Base-by-base conservation (phyloP, 2,888 invertebrate species). In the Ormyrus pomaceus region DNA sequence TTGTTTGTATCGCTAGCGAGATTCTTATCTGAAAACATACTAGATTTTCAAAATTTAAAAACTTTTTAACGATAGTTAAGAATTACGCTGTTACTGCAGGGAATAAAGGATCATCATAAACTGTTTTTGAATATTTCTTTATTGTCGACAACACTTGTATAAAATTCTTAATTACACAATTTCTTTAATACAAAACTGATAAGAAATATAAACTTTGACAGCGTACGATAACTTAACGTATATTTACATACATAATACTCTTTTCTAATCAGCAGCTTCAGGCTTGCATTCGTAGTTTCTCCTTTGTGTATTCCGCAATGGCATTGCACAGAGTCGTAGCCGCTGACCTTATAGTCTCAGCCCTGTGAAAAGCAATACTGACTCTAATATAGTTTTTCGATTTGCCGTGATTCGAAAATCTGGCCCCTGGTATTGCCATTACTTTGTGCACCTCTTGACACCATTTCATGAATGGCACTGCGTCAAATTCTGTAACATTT, bases 311-410 rank as follows among this genome's bases (percentile, higher is more conserved):
- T 65, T 82, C 82, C 7, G 64, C 53, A 9, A 82, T 78, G 8
- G 79, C 91, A 19, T 84, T 80, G 80, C 92, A 92, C 5, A 93
- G 84, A 71, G 87, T 87, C 74, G 81, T 85, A 0, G 86, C 86
- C 4, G 91, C 92, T 80, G 86, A 86, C 79, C 84, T 81, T 19
- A 93, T 84, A 70, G 86, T 86, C 0, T 89, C 88, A 55, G 87
- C 89, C 0, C 82, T 79, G 82, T 93, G 92, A 84, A 93, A 93
- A 19, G 91, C 91, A 81, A 93, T 91, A 9, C 92, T 91, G 62
- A 93, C 77, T n/a, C 93, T 90, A 59, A 93, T 86, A 77, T 85
- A 91, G 82, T 92, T 91, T 59, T 87, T 88, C 34, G 87, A 89
- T 51, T 87, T 83, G 10, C 86, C 87, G 2, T 86, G 86, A 10